These are phyloP conservation scores for Pseudomugil tenellus DNA, from an alignment of 2,797 vertebrate genomes.

Conservation along the genomic window DNA sequence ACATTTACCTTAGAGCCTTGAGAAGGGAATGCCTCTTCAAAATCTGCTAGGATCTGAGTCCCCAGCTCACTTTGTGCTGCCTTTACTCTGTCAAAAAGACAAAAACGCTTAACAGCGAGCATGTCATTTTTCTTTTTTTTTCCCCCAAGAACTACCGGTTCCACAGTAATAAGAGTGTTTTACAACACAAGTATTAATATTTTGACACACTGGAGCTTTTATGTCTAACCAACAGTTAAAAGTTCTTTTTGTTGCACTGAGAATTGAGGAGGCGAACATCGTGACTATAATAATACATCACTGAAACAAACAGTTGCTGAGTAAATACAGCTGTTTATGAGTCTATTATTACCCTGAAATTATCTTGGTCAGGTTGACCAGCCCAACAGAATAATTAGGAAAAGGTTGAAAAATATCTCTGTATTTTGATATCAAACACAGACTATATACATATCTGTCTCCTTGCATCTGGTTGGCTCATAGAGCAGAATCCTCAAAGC, in stretches of 20 bases:
- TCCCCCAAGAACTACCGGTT: not conserved
- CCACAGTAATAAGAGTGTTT: conserved; percentile 5
- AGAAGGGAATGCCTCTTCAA: conserved; percentile 96
- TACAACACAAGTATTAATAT: not conserved
- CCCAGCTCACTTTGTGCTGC: conserved; percentile 96
- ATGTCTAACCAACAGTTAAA: not conserved
- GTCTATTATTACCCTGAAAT: not conserved
- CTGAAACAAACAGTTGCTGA: not conserved
- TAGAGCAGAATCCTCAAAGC: no score
- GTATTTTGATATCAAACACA: conserved; percentile 28
- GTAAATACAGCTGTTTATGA: not conserved
- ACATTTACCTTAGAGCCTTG: conserved; percentile 93
- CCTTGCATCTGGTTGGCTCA: no score
- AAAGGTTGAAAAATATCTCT: conserved; percentile 56
- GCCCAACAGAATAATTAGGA: conserved; percentile 68
- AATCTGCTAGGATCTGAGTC: conserved; percentile 97
- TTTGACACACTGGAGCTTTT: not conserved
- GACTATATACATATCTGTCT: not conserved
- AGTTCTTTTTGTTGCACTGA: conserved; percentile 15
- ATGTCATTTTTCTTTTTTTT: conserved; percentile 9
- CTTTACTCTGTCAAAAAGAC: conserved; percentile 86
- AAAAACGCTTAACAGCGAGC: not conserved
- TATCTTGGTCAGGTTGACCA: conserved; percentile 16
- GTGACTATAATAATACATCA: conserved; percentile 1
- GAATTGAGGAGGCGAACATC: not conserved